Base-by-base conservation (phyloP, 2,113 vertebrate species). In the Sciurus niger region DNA sequence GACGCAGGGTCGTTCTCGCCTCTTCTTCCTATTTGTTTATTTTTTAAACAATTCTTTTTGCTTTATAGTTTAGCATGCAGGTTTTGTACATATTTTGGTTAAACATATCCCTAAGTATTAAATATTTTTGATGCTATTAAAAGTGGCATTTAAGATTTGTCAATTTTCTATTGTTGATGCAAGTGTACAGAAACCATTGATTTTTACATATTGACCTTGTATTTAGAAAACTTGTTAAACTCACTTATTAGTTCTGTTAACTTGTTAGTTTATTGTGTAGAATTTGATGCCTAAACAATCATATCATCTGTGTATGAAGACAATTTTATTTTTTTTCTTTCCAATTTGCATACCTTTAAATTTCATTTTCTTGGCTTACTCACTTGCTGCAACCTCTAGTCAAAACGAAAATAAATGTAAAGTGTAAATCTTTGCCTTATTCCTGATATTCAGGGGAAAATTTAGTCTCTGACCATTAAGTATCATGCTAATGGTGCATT, bases 81-180 rank as follows among this genome's bases (percentile, higher is more conserved):
- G 10, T 82, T 68, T 90, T 80, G 0, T 20, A 68, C 5, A 37
- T 48, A 11, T 88, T 84, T 89, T 60, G 51, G 34, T 58, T 16
- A 40, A 51, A 70, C 86, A 67, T 70, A 68, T 34, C 8, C 24
- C 16, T 92, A 30, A 76, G 32, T 72, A 25, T 87, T 76, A 87
- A 76, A 82, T 43, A 40, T 90, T 94, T 74, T 60, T 80, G 14
- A 58, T 83, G n/a, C 40, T 76, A 53, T 70, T 51, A 13, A 51
- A 94, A 80, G 46, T 76, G 48, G 16, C 30, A 88, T 83, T 94
- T 46, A 58, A 90, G 55, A 28, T 11, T 30, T 84, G 89, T 68
- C 1, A 32, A 17, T 82, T 79, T 40, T 48, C 55, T 67, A 43
- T 80, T 68, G 46, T 67, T 93, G 53, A 55, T 48, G 37, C 12